These are phyloP conservation scores for Drosophila maculinotata DNA, from an alignment of 2,888 invertebrate genomes.

Conservation along the genomic window DNA sequence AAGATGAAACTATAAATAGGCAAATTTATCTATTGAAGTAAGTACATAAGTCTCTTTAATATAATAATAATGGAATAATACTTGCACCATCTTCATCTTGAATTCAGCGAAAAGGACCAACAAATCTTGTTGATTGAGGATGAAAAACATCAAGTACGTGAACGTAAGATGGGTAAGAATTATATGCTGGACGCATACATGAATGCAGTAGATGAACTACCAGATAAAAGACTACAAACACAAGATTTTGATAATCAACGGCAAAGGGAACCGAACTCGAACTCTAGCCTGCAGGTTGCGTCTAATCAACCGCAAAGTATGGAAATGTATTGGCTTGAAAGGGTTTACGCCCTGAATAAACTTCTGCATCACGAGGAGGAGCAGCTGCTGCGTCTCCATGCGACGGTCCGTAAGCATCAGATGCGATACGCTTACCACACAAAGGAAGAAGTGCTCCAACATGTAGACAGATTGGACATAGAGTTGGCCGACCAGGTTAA, in stretches of 20 bases:
- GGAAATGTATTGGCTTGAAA: conserved; percentile 90
- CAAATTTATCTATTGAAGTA: conserved; percentile 85
- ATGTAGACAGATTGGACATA: conserved; percentile 85
- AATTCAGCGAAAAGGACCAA: conserved; percentile 89
- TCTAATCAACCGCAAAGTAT: conserved; percentile 52
- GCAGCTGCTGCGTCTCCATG: conserved; percentile 88
- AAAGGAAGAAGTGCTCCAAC: conserved; percentile 76
- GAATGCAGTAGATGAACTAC: conserved; percentile 85
- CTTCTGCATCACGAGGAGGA: conserved; percentile 91
- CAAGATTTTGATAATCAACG: conserved; percentile 13
- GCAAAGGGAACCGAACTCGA: neutral
- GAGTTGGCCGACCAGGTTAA: conserved; percentile 86
- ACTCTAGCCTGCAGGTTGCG: no score
- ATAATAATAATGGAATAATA: neutral
- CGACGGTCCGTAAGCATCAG: conserved; percentile 87
- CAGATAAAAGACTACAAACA: conserved; percentile 10
- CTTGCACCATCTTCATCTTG: no score
- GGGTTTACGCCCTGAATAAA: conserved; percentile 90
- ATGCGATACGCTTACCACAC: conserved; percentile 76
- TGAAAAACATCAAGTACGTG: conserved; percentile 90
- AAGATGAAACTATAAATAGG: conserved; percentile 87
- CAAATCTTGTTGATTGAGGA: conserved; percentile 92
- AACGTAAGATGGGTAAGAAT: conserved; percentile 91
- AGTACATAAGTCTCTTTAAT: conserved; percentile 35
- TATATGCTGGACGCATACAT: conserved; percentile 92